Conservation (phyloP, 2,888 invertebrate genomes). For the Gymnosoma rotundatum region DNA sequence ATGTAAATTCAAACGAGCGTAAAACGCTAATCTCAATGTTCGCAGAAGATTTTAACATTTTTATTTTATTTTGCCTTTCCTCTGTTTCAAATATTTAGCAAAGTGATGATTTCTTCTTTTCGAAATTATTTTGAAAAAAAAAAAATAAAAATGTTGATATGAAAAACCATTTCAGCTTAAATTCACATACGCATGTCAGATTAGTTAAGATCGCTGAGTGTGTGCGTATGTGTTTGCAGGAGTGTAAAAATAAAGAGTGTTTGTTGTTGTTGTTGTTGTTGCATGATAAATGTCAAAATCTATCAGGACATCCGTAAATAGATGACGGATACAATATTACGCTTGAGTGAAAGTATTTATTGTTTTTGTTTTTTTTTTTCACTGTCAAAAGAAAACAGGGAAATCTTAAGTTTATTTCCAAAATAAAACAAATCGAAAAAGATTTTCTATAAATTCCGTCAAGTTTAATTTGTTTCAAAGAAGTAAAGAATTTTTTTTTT, state of each 20-base stretch:
- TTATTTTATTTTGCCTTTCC: constrained; percentile 32
- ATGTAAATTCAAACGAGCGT: constrained; percentile 82
- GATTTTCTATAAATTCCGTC: constrained; percentile 20
- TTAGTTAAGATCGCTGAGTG: constrained; percentile 72
- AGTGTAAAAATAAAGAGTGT: background rate
- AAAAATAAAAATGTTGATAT: constrained; percentile 72
- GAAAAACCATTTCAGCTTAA: constrained; percentile 74
- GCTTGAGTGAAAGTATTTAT: constrained; percentile 66
- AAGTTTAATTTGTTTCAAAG: constrained; percentile 37
- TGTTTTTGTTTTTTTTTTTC: background rate
- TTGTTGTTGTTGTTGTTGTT: background rate
- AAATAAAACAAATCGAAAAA: background rate
- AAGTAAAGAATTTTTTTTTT: background rate
- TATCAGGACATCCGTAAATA: constrained; percentile 69
- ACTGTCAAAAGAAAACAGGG: background rate
- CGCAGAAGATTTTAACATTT: constrained; percentile 71
- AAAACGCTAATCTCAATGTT: constrained; percentile 80
- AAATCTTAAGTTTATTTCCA: constrained; percentile 1
- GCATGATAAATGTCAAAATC: constrained; percentile 71
- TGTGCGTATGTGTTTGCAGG: background rate
- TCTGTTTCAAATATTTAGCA: constrained; percentile 36
- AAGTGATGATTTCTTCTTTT: constrained; percentile 23
- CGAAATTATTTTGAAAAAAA: constrained; percentile 65
- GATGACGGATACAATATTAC: constrained; percentile 54
- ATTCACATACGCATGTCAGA: constrained; percentile 76